Evolutionary conservation across 2,888 invertebrate genomes (phyloP).

Genomic region (Panzeria rudis): DNA sequence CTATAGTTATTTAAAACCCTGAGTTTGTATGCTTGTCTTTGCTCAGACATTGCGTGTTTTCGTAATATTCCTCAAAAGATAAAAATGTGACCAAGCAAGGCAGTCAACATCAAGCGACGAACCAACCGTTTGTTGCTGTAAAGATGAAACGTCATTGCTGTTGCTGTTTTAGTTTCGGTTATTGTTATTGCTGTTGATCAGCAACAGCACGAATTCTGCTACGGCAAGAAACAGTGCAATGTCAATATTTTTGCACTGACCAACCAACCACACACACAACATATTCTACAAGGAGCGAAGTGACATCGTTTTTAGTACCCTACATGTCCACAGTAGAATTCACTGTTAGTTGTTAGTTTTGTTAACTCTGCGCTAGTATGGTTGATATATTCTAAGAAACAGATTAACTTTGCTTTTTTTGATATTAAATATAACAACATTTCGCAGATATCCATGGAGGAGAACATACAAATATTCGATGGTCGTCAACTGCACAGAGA

Average conservation of each 20-base stretch:
- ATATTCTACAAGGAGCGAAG: constrained; percentile 11
- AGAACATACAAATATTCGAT: too few relatives aligned
- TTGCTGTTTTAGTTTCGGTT: constrained; percentile 27
- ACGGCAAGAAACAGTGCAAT: constrained; percentile 54
- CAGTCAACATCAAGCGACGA: constrained; percentile 69
- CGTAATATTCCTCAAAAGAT: constrained; percentile 83
- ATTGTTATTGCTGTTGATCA: constrained; percentile 6
- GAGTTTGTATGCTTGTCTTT: constrained; percentile 68
- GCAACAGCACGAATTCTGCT: constrained; percentile 60
- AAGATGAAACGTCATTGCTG: constrained; percentile 50
- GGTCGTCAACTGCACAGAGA: too few relatives aligned
- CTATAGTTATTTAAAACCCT: constrained; percentile 29
- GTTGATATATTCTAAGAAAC: too few relatives aligned
- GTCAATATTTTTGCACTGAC: constrained; percentile 58
- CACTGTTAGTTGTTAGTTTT: background rate
- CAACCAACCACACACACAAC: constrained; percentile 63
- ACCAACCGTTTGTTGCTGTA: constrained; percentile 69
- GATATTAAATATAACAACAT: too few relatives aligned
- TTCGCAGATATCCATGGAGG: too few relatives aligned
- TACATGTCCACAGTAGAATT: background rate
- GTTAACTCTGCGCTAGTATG: background rate
- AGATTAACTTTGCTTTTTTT: too few relatives aligned
- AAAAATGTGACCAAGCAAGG: constrained; percentile 82
- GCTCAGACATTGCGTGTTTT: constrained; percentile 83
- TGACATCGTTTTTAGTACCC: constrained; percentile 22